These are phyloP conservation scores for Cyclina sinensis DNA, from an alignment of 1,140 invertebrate genomes.

Conservation along the genomic window DNA sequence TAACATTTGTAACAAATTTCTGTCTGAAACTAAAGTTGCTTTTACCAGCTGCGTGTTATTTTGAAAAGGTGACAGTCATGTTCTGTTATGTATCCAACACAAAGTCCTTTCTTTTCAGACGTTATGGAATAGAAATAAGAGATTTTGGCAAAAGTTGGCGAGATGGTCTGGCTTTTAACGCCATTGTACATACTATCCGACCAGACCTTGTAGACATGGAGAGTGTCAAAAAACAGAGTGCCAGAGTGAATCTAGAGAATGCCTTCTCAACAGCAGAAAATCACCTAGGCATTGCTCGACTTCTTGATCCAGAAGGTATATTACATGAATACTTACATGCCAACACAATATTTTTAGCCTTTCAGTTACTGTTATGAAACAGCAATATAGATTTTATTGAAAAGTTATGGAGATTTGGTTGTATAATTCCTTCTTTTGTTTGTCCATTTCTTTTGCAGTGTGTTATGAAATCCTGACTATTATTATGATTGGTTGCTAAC, in stretches of 20 bases:
- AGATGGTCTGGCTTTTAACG: constrained; percentile 98
- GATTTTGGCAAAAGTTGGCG: constrained; percentile 99
- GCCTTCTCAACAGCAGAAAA: constrained; percentile 97
- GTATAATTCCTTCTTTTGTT: too few species aligned
- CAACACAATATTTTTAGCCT: too few species aligned
- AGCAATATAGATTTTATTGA: too few species aligned
- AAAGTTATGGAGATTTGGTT: too few species aligned
- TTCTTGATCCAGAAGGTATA: constrained; percentile 95
- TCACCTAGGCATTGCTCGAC: constrained; percentile 96
- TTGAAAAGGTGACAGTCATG: background rate
- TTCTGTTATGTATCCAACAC: too few species aligned
- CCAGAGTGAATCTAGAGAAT: constrained; percentile 93
- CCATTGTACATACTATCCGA: constrained; percentile 97
- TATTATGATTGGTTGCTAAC: too few species aligned
- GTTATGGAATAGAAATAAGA: constrained; percentile 94
- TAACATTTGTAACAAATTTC: too few species aligned
- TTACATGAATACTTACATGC: too few species aligned
- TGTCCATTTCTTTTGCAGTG: too few species aligned
- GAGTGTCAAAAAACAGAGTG: constrained; percentile 77
- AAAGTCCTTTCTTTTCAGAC: constrained; percentile 89
- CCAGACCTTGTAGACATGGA: constrained; percentile 96
- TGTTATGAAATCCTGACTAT: too few species aligned
- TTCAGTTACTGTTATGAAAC: too few species aligned
- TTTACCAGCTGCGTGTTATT: background rate
- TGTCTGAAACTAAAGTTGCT: background rate